Percentiles rank a stretch among this genome's conserved stretches.
Evolutionary conservation across 1,140 invertebrate genomes (phyloP).

Genomic region (Drosophila pseudoananassae): DNA sequence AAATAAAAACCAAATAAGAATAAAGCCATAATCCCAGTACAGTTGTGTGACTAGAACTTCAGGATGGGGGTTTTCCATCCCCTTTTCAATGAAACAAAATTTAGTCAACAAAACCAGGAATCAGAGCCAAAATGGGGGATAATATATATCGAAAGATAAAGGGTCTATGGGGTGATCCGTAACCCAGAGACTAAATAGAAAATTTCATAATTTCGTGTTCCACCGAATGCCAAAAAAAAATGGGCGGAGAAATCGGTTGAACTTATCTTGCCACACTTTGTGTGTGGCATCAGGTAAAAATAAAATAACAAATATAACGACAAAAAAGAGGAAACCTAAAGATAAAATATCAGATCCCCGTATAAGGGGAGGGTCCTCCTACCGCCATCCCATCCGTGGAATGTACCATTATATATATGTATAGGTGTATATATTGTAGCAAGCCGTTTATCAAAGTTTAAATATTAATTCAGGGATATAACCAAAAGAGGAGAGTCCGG

Average conservation of each 20-base stretch:
- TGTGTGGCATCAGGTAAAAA: constrained; percentile 58
- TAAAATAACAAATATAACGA: background rate
- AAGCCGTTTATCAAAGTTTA: constrained; percentile 66
- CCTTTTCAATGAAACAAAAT: constrained; percentile 41
- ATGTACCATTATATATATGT: background rate
- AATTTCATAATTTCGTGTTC: constrained; percentile 60
- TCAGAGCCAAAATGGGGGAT: constrained; percentile 25
- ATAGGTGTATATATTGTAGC: background rate
- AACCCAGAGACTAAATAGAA: constrained; percentile 56
- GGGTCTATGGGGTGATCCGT: constrained; percentile 60
- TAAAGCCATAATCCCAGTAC: background rate
- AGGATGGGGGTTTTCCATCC: background rate
- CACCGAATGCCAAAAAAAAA: constrained; percentile 15
- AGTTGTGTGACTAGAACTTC: background rate
- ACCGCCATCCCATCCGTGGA: background rate
- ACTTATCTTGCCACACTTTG: constrained; percentile 28
- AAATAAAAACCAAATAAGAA: too few relatives aligned
- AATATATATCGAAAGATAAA: constrained; percentile 34
- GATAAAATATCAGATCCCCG: constrained; percentile 13
- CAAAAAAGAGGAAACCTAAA: constrained; percentile 2
- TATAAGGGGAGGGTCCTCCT: constrained; percentile 1
- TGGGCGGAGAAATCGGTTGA: background rate
- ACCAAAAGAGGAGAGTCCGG: constrained; percentile 7
- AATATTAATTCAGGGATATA: constrained; percentile 80
- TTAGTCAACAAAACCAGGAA: constrained; percentile 74